These are phyloP conservation scores for Synchiropus splendidus DNA, from an alignment of 2,113 vertebrate species.

Conservation along the genomic window DNA sequence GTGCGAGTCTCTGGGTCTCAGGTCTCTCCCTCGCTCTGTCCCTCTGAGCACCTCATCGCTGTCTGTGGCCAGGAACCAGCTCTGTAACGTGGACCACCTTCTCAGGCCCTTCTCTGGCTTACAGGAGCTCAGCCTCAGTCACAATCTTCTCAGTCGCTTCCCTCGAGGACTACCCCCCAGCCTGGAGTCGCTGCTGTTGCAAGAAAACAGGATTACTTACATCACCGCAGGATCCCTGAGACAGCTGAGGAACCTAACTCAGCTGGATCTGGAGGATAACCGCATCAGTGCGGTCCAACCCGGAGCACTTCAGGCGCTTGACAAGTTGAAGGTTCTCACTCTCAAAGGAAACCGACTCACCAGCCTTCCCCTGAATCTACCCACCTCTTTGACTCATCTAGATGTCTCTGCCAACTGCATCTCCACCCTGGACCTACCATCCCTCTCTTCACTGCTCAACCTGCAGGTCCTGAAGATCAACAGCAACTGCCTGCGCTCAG, in stretches of 20 bases:
- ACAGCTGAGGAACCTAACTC: constrained; percentile 63
- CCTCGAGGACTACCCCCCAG: constrained; percentile 66
- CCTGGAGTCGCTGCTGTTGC: constrained; percentile 64
- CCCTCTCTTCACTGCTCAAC: constrained; percentile 55
- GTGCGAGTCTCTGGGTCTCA: constrained; percentile 65
- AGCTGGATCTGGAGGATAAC: constrained; percentile 65
- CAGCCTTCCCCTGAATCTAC: constrained; percentile 53
- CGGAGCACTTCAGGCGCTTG: constrained; percentile 50
- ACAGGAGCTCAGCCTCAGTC: constrained; percentile 67
- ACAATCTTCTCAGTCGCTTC: constrained; percentile 63
- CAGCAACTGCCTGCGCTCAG: constrained; percentile 64
- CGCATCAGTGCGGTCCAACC: constrained; percentile 64
- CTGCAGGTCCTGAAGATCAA: constrained; percentile 67
- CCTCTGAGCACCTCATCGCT: constrained; percentile 57
- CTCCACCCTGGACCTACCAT: constrained; percentile 49
- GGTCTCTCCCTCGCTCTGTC: constrained; percentile 56
- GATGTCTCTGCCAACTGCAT: constrained; percentile 69
- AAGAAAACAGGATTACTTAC: constrained; percentile 68
- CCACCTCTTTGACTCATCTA: constrained; percentile 57
- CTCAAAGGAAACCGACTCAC: constrained; percentile 63
- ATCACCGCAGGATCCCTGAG: constrained; percentile 59
- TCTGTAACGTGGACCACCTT: constrained; percentile 66
- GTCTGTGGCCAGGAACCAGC: constrained; percentile 65
- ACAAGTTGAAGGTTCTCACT: constrained; percentile 50
- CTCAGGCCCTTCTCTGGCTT: constrained; percentile 54